Conservation (phyloP, 2,888 invertebrate genomes). For the Crocallis elinguaria region DNA sequence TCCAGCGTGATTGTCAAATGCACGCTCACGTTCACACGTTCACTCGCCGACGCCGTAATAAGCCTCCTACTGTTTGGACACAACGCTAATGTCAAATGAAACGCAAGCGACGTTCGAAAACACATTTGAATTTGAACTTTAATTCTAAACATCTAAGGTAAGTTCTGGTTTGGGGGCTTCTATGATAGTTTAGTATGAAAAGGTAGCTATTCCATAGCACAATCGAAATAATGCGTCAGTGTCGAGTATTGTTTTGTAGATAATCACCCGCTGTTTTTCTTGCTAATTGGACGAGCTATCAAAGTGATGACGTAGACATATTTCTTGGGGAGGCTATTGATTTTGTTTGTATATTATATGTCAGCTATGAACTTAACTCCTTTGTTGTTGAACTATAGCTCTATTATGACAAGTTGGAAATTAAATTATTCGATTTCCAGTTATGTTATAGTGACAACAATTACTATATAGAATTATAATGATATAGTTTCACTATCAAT, state of each 20-base stretch:
- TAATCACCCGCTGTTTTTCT: conserved; percentile 75
- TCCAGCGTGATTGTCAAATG: conserved; percentile 49
- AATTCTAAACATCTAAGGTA: fast-evolving
- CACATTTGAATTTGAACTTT: conserved; percentile 21
- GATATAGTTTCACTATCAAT: no score
- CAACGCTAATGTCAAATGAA: conserved; percentile 8
- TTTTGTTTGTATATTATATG: conserved; percentile 40
- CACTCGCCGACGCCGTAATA: conserved; percentile 47
- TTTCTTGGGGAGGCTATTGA: conserved; percentile 29
- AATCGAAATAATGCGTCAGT: conserved; percentile 73
- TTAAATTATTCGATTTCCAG: no score
- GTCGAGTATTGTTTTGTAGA: conserved; percentile 61
- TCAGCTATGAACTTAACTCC: neutral
- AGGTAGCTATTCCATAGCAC: conserved; percentile 36
- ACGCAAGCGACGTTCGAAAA: conserved; percentile 1
- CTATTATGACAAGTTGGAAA: neutral
- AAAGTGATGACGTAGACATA: conserved; percentile 48
- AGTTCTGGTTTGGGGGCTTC: neutral
- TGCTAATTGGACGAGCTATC: conserved; percentile 80
- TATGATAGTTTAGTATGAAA: conserved; percentile 30
- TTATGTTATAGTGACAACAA: no score
- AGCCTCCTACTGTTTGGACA: conserved; percentile 54
- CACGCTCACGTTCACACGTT: conserved; percentile 58
- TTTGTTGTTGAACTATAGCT: neutral
- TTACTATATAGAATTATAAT: no score